Evolutionary conservation across 2,113 vertebrate species (phyloP), one percentile per base, ranked within the genome.

Genomic region (Circaetus cinerascens): DNA sequence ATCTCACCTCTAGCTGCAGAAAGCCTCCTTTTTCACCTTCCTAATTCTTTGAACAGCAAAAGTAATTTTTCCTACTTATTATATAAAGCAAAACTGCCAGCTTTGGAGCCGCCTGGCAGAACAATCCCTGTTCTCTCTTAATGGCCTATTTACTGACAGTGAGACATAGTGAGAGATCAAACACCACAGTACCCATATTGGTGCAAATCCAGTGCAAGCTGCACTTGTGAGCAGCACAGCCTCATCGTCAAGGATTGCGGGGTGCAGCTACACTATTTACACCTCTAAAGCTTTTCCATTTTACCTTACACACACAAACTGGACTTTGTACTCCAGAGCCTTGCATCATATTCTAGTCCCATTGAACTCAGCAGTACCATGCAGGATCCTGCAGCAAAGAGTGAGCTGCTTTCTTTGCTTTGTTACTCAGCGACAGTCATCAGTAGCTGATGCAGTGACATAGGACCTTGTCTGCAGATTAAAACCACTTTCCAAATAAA

Each of bases 81-180:
- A 56, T 76, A 95, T 90, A 83, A 91, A 86, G 13, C 27, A 78
- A 40, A 85, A 75, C 27, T 91, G 43, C 34, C 76, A 85, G 36
- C 15, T 62, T 56, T 88, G n/a, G 53, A 79, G 41, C 20, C 72
- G 64, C 85, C 69, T 95, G 87, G n/a, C 19, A 90, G 36, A 89
- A 36, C 53, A 79, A 36, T 34, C 32, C 14, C 80, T 77, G 17
- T 27, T 95, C 50, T 80, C 41, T 80, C n/a, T 66, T 64, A 64
- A 62, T 53, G 36, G 12, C 23, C 20, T 69, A 10, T 85, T 95
- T 45, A 41, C 29, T 53, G 45, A 38, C 41, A 68, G 72, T 30
- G 62, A 88, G 38, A 55, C 7, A 50, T 6, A 74, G 29, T 32
- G 53, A 71, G 57, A 43, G 46, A 76, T 21, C 50, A 83, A 75